Evolutionary conservation across 2,113 vertebrate genomes (phyloP).

Genomic region (Entelurus aequoreus): DNA sequence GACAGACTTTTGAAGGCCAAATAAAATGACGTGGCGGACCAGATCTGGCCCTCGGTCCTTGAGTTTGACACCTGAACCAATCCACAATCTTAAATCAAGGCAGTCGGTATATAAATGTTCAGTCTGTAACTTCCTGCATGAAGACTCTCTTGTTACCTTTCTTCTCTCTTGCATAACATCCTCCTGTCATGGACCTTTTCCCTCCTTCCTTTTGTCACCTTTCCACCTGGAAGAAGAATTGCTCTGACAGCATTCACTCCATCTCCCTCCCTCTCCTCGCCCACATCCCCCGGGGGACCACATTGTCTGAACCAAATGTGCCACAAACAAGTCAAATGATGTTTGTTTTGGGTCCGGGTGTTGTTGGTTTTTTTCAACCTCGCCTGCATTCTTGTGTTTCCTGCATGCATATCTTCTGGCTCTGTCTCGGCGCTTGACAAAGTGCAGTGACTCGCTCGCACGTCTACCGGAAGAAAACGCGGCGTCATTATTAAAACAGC

Average conservation of each 20-base stretch:
- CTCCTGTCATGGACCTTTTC: constrained; percentile 44
- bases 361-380: constrained; percentile 31
- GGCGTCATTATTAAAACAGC: constrained; percentile 51
- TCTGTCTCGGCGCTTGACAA: constrained; percentile 49
- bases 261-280: constrained; percentile 33
- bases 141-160: constrained; percentile 10
- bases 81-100: constrained; percentile 10
- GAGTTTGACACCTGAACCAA: background rate
- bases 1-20: too few relatives aligned
- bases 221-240: constrained; percentile 71
- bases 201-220: constrained; percentile 67
- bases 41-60: too few relatives aligned
- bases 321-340: constrained; percentile 63
- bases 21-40: too few relatives aligned
- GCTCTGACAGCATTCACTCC: constrained; percentile 49
- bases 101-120: constrained; percentile 14
- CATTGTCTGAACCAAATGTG: constrained; percentile 62
- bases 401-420: constrained; percentile 45
- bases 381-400: constrained; percentile 24
- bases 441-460: constrained; percentile 44
- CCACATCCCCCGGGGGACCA: constrained; percentile 59
- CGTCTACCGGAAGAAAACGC: constrained; percentile 32
- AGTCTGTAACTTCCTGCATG: constrained; percentile 24
- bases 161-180: constrained; percentile 16
- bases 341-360: constrained; percentile 32